A percentile compares a stretch with the other conserved stretches of the same genome.
phyloP scores from a whole-genome alignment of 2,797 vertebrate genomes.

The Epinephelus awoara region DNA sequence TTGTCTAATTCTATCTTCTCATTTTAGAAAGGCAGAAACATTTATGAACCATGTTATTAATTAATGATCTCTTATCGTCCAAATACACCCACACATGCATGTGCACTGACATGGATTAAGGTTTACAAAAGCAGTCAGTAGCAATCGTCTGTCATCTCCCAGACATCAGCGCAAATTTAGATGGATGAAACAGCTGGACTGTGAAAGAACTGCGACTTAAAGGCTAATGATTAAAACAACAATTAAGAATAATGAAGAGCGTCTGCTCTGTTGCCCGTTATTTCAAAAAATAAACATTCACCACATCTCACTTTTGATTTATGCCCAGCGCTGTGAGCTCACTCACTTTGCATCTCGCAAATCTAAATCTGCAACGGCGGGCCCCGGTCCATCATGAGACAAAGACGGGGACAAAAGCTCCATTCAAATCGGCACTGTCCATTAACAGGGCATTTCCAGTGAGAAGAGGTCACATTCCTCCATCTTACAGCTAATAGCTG shows the following conservation, averaged over 20 bases:
- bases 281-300: slow-evolving; percentile 46
- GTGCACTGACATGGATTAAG: background rate
- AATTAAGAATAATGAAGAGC: slow-evolving; percentile 24
- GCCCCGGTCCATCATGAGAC: slow-evolving; percentile 52
- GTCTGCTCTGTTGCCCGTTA: slow-evolving; percentile 5
- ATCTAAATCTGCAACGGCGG: slow-evolving; percentile 52
- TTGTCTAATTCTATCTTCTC: background rate
- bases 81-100: slow-evolving; percentile 22
- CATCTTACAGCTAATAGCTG: slow-evolving; percentile 62
- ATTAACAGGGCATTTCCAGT: slow-evolving; percentile 73
- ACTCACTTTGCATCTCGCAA: slow-evolving; percentile 37
- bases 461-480: slow-evolving; percentile 80
- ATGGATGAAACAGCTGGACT: slow-evolving; percentile 50
- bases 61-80: background rate
- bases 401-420: slow-evolving; percentile 74
- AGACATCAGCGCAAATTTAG: slow-evolving; percentile 31
- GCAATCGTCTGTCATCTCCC: slow-evolving; percentile 18
- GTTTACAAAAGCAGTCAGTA: slow-evolving; percentile 23
- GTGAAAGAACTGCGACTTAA: slow-evolving; percentile 29
- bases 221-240: slow-evolving; percentile 43
- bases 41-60: slow-evolving; percentile 37
- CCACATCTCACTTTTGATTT: slow-evolving; percentile 57
- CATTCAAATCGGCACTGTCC: slow-evolving; percentile 76
- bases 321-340: slow-evolving; percentile 12
- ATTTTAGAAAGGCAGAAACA: slow-evolving; percentile 10